phyloP scores from a whole-genome alignment of 2,113 vertebrate genomes.

The Vidua macroura region DNA sequence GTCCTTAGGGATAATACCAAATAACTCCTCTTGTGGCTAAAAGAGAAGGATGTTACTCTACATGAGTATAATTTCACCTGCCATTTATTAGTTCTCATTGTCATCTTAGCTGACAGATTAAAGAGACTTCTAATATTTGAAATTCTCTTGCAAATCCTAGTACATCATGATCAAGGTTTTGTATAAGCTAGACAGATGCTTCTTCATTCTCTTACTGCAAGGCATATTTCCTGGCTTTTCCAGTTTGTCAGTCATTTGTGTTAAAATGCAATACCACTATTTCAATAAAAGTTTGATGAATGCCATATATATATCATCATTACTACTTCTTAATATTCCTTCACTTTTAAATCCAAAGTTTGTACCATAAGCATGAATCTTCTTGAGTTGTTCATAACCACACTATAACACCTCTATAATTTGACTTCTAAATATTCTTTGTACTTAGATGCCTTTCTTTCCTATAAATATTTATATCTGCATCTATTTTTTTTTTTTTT shows the following conservation, averaged over 20 bases:
- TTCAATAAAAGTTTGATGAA: not conserved
- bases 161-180: not conserved
- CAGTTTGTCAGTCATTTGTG: not conserved
- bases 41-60: not conserved
- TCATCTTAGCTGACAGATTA: not conserved
- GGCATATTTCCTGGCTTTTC: not conserved
- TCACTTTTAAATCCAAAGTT: not conserved
- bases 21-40: not conserved
- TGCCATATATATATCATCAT: not conserved
- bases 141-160: not conserved
- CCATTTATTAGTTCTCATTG: not conserved
- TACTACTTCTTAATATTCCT: not conserved
- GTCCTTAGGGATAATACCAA: not conserved
- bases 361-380: not conserved
- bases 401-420: not conserved
- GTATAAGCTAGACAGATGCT: not conserved
- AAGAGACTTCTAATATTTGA: not conserved
- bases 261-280: not conserved
- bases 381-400: not conserved
- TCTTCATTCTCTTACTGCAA: not conserved
- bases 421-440: not conserved
- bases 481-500: not conserved
- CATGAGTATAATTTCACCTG: not conserved
- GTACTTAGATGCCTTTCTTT: not conserved
- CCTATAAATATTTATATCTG: not conserved